phyloP scores from a whole-genome alignment of 2,888 invertebrate species.

The Idaea dimidiata region DNA sequence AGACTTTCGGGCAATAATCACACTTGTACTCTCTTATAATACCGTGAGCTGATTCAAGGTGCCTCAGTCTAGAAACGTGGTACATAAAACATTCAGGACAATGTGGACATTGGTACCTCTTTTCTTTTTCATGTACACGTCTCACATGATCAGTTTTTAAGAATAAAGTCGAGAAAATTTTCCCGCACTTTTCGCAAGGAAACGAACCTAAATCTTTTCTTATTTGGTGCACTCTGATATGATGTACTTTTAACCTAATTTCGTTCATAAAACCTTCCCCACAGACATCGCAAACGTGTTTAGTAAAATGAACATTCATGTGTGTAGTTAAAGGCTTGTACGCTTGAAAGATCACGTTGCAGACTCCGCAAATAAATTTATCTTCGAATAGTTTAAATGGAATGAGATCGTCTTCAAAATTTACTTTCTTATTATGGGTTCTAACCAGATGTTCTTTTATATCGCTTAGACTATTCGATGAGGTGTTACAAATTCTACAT shows the following conservation, averaged over 20 bases:
- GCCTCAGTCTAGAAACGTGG: not conserved
- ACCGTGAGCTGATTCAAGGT: not conserved
- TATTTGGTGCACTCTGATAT: conserved; percentile 22
- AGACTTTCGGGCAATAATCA: conserved; percentile 61
- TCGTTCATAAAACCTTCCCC: not conserved
- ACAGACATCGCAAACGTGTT: conserved; percentile 3
- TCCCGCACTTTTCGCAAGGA: conserved; percentile 62
- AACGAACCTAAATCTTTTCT: conserved; percentile 55
- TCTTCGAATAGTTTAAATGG: conserved; percentile 11
- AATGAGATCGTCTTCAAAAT: conserved; percentile 12
- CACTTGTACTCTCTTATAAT: conserved; percentile 65
- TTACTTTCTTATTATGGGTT: conserved; percentile 12
- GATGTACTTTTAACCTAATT: not conserved
- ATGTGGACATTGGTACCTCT: conserved; percentile 54
- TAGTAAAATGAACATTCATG: not conserved
- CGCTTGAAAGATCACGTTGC: conserved; percentile 13
- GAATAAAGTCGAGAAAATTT: conserved; percentile 54
- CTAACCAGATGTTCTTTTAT: conserved; percentile 3
- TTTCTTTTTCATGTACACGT: conserved; percentile 59
- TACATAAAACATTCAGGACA: conserved; percentile 44
- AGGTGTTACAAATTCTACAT: conserved; percentile 17
- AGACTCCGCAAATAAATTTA: conserved; percentile 9
- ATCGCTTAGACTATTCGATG: conserved; percentile 1
- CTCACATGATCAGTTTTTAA: conserved; percentile 53
- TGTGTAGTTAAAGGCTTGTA: not conserved